Conservation (phyloP, 2,888 invertebrate genomes). For the Conus canariensis region DNA sequence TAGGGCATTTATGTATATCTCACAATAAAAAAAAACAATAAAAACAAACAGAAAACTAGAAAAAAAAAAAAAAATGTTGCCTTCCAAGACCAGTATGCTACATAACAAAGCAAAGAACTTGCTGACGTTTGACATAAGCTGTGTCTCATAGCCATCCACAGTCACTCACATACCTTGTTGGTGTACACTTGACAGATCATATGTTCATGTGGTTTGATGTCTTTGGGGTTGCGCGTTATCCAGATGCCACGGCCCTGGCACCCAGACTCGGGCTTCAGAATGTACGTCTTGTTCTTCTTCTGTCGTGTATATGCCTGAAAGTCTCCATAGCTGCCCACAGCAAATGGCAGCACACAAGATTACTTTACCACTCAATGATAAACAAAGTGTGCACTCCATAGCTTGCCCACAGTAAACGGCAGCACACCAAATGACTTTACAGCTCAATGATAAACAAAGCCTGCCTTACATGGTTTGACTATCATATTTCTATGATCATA, state of each 20-base stretch:
- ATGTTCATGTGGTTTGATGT: conserved; percentile 88
- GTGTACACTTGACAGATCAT: conserved; percentile 87
- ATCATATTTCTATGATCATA: no score
- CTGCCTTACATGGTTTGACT: no score
- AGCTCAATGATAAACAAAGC: no score
- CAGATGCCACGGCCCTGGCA: conserved; percentile 94
- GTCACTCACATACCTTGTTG: conserved; percentile 27
- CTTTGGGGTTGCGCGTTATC: conserved; percentile 89
- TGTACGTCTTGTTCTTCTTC: conserved; percentile 88
- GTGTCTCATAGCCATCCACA: background rate
- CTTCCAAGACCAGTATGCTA: no score
- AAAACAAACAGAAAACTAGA: no score
- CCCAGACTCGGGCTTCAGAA: conserved; percentile 94
- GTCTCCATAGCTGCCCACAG: conserved; percentile 75
- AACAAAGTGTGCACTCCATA: background rate
- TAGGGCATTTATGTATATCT: no score
- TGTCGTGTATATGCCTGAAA: conserved; percentile 83
- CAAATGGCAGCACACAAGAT: conserved; percentile 23
- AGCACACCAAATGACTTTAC: no score
- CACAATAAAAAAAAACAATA: no score
- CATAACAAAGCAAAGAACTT: no score
- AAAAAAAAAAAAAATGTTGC: no score
- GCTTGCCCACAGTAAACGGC: no score
- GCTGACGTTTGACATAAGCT: no score
- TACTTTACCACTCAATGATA: background rate